phyloP scores from a whole-genome alignment of 2,113 vertebrate species.

The Eptatretus burgeri region DNA sequence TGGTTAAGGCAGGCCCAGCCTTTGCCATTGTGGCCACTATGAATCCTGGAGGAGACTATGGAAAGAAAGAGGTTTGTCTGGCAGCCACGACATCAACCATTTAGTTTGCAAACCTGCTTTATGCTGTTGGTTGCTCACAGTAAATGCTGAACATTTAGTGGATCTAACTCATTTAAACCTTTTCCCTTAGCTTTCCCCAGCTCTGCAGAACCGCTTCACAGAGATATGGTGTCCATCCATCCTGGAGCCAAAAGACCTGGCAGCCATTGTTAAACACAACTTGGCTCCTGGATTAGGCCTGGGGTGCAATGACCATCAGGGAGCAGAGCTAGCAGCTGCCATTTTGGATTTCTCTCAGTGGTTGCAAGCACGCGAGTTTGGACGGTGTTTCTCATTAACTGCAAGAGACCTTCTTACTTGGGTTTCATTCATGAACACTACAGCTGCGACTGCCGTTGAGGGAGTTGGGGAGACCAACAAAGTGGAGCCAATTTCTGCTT shows the following conservation, averaged over 20 bases:
- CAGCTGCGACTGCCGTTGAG: slow-evolving; percentile 18
- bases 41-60: slow-evolving; percentile 94
- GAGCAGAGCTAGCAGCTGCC: slow-evolving; percentile 36
- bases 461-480: slow-evolving; percentile 15
- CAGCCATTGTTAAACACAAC: slow-evolving; percentile 58
- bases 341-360: slow-evolving; percentile 84
- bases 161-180: slow-evolving; percentile 8
- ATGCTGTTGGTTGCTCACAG: not conserved
- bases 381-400: slow-evolving; percentile 46
- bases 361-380: slow-evolving; percentile 59
- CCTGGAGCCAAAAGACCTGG: slow-evolving; percentile 38
- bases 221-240: slow-evolving; percentile 90
- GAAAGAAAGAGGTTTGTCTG: slow-evolving; percentile 66
- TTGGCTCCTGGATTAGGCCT: slow-evolving; percentile 35
- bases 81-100: no score
- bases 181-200: slow-evolving; percentile 49
- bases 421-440: slow-evolving; percentile 59
- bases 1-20: slow-evolving; percentile 32
- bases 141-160: not conserved
- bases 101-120: no score
- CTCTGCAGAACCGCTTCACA: slow-evolving; percentile 74
- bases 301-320: slow-evolving; percentile 20
- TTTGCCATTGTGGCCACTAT: slow-evolving; percentile 77
- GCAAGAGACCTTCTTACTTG: slow-evolving; percentile 64
- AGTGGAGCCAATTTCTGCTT: slow-evolving; percentile 29